phyloP scores from a whole-genome alignment of 2,888 invertebrate species.

The Trachelus iudaicus region DNA sequence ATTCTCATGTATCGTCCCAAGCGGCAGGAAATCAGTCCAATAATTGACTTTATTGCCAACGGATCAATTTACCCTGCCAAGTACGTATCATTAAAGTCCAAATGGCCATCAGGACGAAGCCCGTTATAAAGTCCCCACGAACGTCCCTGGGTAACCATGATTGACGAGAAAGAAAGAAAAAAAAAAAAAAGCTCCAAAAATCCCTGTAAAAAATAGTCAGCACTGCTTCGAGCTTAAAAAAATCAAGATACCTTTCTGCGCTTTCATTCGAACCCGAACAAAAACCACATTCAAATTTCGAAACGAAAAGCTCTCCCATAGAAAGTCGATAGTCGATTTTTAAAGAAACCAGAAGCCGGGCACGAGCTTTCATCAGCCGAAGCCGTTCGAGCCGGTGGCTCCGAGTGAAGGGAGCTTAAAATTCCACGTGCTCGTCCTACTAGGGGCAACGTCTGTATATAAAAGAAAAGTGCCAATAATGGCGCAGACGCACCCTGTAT shows the following conservation, averaged over 20 bases:
- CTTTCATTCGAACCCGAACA: not conserved
- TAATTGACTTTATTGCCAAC: not conserved
- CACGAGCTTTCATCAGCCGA: not conserved
- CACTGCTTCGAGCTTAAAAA: no score
- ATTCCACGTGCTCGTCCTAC: no score
- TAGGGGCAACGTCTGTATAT: no score
- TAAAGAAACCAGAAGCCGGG: not conserved
- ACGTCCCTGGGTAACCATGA: not conserved
- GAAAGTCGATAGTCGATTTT: not conserved
- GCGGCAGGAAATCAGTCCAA: not conserved
- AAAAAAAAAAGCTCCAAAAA: no score
- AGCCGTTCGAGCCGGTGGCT: not conserved
- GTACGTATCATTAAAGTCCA: not conserved
- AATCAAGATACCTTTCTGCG: not conserved
- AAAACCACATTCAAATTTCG: not conserved
- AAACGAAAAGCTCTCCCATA: not conserved
- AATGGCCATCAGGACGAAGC: not conserved
- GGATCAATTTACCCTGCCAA: not conserved
- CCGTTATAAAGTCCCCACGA: not conserved
- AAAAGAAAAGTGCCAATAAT: no score
- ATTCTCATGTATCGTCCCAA: conserved; percentile 1
- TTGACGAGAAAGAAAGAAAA: not conserved
- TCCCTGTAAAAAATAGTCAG: no score
- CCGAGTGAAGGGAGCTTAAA: not conserved
- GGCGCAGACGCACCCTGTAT: no score